Evolutionary conservation across 2,113 vertebrate species (phyloP).

Genomic region (Neodontobutis hainanensis): DNA sequence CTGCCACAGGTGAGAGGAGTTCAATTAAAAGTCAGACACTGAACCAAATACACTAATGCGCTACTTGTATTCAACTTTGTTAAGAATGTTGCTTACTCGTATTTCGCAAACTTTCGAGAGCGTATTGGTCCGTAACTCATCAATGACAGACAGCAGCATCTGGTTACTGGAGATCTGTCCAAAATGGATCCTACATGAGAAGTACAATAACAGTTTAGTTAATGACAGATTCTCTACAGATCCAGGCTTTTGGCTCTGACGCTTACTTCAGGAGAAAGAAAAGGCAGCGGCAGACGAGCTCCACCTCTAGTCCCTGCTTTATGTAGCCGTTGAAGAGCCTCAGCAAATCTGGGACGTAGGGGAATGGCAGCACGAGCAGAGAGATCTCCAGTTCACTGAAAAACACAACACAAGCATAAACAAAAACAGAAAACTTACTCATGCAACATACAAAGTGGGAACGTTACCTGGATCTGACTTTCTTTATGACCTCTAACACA

Average conservation of each 20-base stretch:
- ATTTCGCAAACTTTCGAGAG: conserved; percentile 88
- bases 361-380: conserved; percentile 93
- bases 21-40: background rate
- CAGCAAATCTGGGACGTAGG: conserved; percentile 90
- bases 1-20: conserved; percentile 63
- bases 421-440: background rate
- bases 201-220: background rate
- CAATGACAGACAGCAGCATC: conserved; percentile 90
- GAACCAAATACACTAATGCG: background rate
- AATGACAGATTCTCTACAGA: background rate
- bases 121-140: conserved; percentile 88
- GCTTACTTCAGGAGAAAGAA: conserved; percentile 92
- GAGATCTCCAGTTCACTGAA: conserved; percentile 93
- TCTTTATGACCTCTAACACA: conserved; percentile 91
- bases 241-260: too few species aligned
- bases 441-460: background rate
- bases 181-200: conserved; percentile 87
- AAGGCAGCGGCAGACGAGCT: conserved; percentile 92
- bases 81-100: conserved; percentile 79
- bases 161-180: conserved; percentile 95
- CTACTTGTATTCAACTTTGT: background rate
- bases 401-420: background rate
- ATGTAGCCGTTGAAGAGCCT: conserved; percentile 86
- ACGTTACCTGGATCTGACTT: conserved; percentile 92
- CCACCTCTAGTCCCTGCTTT: conserved; percentile 84